phyloP scores from a whole-genome alignment of 2,113 vertebrate species.

The Brachyhypopomus gauderio region DNA sequence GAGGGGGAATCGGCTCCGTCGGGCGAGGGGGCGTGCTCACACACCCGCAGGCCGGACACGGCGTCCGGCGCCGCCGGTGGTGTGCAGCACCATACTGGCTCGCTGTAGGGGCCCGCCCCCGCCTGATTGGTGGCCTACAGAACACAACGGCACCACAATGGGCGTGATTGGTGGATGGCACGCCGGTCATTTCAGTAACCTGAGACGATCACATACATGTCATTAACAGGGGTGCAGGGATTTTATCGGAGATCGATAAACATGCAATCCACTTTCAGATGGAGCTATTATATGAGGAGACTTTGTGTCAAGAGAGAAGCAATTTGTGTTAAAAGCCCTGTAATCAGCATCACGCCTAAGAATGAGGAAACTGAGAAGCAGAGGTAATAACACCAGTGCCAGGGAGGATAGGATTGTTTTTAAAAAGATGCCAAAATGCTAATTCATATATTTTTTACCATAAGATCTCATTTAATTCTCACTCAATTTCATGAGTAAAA shows the following conservation, averaged over 20 bases:
- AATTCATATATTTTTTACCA: too few relatives aligned
- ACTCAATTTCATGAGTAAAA: neutral
- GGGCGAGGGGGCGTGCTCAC: slow-evolving; percentile 73
- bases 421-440: too few relatives aligned
- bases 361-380: slow-evolving; percentile 8
- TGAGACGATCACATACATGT: neutral
- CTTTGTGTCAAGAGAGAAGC: neutral
- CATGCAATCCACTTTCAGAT: neutral
- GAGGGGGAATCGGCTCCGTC: slow-evolving; percentile 62
- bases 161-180: neutral
- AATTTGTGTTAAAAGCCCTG: neutral
- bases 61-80: slow-evolving; percentile 84
- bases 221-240: neutral
- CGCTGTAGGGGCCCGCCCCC: slow-evolving; percentile 88
- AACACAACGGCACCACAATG: neutral
- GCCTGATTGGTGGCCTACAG: slow-evolving; percentile 89
- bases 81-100: slow-evolving; percentile 84
- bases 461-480: neutral
- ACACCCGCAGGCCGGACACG: slow-evolving; percentile 75
- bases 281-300: neutral
- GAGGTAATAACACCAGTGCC: neutral
- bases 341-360: neutral
- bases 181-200: neutral
- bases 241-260: neutral
- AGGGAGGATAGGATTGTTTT: neutral